phyloP scores from a whole-genome alignment of 2,888 invertebrate genomes.

The Bellardia bayeri region DNA sequence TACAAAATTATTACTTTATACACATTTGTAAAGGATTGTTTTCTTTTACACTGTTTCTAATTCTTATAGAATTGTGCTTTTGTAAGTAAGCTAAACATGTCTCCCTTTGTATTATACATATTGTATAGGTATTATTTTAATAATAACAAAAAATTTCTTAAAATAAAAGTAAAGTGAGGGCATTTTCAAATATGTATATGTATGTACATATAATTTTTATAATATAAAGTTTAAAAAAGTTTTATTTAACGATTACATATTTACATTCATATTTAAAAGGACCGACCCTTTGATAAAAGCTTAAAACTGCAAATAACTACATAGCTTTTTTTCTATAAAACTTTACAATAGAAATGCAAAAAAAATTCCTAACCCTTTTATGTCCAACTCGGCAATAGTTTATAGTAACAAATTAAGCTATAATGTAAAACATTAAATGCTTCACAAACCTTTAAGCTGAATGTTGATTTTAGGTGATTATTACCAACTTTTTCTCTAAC shows the following conservation, averaged over 20 bases:
- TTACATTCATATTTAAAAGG: slow-evolving; percentile 15
- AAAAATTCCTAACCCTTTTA: not conserved
- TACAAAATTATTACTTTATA: too few relatives aligned
- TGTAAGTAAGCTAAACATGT: slow-evolving; percentile 2
- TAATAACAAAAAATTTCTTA: not conserved
- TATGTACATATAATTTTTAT: not conserved
- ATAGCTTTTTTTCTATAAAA: not conserved
- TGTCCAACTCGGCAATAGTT: too few relatives aligned
- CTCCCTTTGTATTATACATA: slow-evolving; percentile 17
- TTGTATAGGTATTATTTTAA: slow-evolving; percentile 31
- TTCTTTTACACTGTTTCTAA: slow-evolving; percentile 16
- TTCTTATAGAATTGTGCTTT: not conserved
- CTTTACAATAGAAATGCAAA: not conserved
- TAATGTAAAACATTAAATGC: too few relatives aligned
- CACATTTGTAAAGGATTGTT: not conserved
- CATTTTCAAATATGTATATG: not conserved
- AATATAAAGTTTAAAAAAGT: not conserved
- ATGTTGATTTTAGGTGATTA: too few relatives aligned
- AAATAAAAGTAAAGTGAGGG: slow-evolving; percentile 31
- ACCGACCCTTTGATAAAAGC: slow-evolving; percentile 13
- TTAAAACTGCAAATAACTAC: not conserved
- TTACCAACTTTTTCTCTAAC: too few relatives aligned
- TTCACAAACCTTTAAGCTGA: too few relatives aligned
- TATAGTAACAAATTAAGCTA: too few relatives aligned
- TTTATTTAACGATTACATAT: not conserved